Evolutionary conservation across 2,888 invertebrate species (phyloP), one percentile per base, ranked within the genome.

Genomic region (Lutraria lutraria): DNA sequence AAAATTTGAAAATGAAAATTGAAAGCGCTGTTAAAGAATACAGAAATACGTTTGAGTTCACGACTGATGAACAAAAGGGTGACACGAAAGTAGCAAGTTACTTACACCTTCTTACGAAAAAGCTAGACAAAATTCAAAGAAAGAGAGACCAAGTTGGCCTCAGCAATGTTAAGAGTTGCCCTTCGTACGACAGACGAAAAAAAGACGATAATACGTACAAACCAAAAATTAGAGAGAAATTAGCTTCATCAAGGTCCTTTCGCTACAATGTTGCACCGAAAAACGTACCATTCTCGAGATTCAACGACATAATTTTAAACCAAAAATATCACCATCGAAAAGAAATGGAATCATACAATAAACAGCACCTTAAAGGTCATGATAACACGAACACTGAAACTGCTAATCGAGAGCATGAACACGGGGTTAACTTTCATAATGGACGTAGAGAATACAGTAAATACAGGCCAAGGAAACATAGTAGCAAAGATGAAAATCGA

Each of bases 21-120:
- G 90, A 89, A 86, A 72, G 56, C n/a, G 88, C 89, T 21, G 63
- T 91, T 16, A 85, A 85, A 72, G 89, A 89, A 31, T 89, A 89
- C 54, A 82, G 87, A 53, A 53, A 86, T 21, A 91, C 90, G 15
- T 91, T 89, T 52, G 85, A 87, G 72, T 56, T 86, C 29, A 91
- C 87, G 2, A 21, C 31, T 15, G 87, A 83, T 80, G 90, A 91
- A n/a, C 31, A 79, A 13, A 80, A 54, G 19, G 90, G 87, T 1
- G 89, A 91, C 72, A 83, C 72, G 60, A 91, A 91, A 43, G 90
- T 91, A 81, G 87, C 90, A 31, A 89, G 84, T 60, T 91, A 87
- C 79, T 72, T 91, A 13, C 79, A 88, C 12, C 83, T 68, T 29
- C 63, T 91, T 19, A 87, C 87, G 8, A 87, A 83, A 13, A 89